A percentile compares a stretch with the other conserved stretches of the same genome.
These are phyloP conservation scores for Syngnathus floridae DNA, from an alignment of 2,113 vertebrate species.

Conservation along the genomic window DNA sequence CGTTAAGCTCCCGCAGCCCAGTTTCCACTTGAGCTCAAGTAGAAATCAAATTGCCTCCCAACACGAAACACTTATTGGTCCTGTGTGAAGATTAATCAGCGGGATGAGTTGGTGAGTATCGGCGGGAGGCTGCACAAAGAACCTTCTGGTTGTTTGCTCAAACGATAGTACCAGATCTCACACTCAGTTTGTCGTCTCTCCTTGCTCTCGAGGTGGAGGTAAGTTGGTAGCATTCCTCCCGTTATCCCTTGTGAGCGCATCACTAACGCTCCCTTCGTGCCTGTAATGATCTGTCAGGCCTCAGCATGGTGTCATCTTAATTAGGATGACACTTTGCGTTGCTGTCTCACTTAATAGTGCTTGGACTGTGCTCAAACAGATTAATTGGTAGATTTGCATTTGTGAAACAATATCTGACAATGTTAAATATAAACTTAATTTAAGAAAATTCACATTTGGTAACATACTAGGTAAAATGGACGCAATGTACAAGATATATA, in stretches of 20 bases:
- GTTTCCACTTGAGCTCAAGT: constrained; percentile 26
- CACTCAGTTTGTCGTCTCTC: neutral
- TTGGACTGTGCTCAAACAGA: neutral
- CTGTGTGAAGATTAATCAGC: constrained; percentile 10
- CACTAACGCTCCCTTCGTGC: constrained; percentile 48
- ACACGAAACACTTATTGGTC: constrained; percentile 8
- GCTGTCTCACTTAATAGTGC: constrained; percentile 51
- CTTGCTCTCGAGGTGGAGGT: neutral
- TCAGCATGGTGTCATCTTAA: constrained; percentile 57
- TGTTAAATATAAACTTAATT: neutral
- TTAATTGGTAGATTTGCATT: neutral
- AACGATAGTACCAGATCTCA: neutral
- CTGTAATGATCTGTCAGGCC: constrained; percentile 40
- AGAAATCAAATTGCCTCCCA: constrained; percentile 24
- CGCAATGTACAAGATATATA: neutral
- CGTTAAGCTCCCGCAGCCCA: constrained; percentile 8
- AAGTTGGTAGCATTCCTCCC: constrained; percentile 14
- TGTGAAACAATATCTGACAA: neutral
- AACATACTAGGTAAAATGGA: neutral
- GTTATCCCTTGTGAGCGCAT: constrained; percentile 10
- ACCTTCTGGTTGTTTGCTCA: neutral
- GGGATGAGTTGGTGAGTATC: constrained; percentile 1
- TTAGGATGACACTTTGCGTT: constrained; percentile 57
- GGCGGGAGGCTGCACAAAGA: constrained; percentile 1
- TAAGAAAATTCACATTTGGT: neutral